These are phyloP conservation scores for Gallinago solitaria DNA, from an alignment of 2,797 vertebrate genomes.

Conservation along the genomic window DNA sequence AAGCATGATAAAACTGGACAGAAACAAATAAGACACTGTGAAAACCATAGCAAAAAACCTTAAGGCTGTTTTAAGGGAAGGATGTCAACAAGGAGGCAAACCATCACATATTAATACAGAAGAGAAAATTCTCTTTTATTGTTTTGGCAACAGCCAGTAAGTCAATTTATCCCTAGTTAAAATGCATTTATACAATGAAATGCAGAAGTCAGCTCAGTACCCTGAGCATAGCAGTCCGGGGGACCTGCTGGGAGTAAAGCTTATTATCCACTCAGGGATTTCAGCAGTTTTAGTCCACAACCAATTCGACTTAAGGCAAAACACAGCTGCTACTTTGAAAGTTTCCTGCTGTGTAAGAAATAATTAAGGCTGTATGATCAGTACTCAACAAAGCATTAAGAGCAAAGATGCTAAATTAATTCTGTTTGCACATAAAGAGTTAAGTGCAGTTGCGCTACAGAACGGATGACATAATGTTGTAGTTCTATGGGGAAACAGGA, in stretches of 20 bases:
- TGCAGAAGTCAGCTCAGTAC: not conserved
- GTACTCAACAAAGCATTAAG: slow-evolving; percentile 31
- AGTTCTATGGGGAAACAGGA: not conserved
- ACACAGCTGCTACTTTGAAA: slow-evolving; percentile 62
- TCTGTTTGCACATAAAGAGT: slow-evolving; percentile 28
- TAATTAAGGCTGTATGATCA: slow-evolving; percentile 53
- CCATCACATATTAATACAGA: not conserved
- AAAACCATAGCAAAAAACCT: not conserved
- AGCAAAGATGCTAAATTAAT: slow-evolving; percentile 32
- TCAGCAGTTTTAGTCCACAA: slow-evolving; percentile 31
- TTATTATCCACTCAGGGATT: slow-evolving; percentile 44
- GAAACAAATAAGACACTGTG: not conserved
- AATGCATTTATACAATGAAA: slow-evolving; percentile 9
- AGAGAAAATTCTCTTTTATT: not conserved
- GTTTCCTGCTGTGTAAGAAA: slow-evolving; percentile 66
- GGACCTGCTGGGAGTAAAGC: slow-evolving; percentile 23
- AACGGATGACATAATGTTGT: not conserved
- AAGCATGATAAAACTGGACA: not conserved
- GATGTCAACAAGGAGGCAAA: not conserved
- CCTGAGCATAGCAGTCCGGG: not conserved
- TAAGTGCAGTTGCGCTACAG: not conserved
- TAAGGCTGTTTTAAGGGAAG: not conserved
- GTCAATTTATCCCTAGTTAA: slow-evolving; percentile 15
- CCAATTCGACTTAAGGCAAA: slow-evolving; percentile 58
- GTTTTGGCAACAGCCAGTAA: not conserved